Percentiles rank a stretch among this genome's conserved stretches.
phyloP scores from a whole-genome alignment of 2,113 vertebrate species.

The Leucopternis melanops region DNA sequence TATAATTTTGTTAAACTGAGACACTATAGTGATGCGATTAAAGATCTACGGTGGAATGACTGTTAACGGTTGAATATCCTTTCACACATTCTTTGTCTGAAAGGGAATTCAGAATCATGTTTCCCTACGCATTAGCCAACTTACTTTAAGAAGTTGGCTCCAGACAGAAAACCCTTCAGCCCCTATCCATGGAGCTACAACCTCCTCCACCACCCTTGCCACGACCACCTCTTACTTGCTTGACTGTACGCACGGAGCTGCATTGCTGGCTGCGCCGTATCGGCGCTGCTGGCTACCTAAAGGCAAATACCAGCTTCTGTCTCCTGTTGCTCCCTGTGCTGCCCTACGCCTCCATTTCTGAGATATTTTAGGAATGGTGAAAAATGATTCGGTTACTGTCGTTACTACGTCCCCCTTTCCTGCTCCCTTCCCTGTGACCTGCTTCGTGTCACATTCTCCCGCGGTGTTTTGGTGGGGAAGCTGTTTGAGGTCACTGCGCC shows the following conservation, averaged over 20 bases:
- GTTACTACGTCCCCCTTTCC: background rate
- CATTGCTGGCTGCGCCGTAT: accelerated
- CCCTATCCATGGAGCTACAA: accelerated
- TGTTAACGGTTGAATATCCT: background rate
- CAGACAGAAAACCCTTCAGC: background rate
- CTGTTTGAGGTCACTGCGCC: background rate
- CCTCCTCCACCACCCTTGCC: background rate
- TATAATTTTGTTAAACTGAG: background rate
- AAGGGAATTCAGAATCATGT: background rate
- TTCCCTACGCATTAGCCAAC: background rate
- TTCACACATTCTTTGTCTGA: background rate
- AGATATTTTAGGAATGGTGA: background rate
- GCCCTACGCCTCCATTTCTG: background rate
- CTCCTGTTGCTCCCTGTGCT: background rate
- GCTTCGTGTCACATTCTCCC: background rate
- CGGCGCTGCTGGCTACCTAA: background rate
- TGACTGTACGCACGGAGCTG: background rate
- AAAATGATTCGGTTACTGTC: background rate
- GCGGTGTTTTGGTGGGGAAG: background rate
- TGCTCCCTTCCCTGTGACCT: background rate
- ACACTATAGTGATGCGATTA: accelerated
- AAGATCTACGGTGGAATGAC: accelerated
- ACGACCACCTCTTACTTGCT: background rate
- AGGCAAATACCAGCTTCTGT: background rate
- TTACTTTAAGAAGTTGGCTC: background rate